phyloP scores from a whole-genome alignment of 2,888 invertebrate genomes.

The Spodoptera picta region DNA sequence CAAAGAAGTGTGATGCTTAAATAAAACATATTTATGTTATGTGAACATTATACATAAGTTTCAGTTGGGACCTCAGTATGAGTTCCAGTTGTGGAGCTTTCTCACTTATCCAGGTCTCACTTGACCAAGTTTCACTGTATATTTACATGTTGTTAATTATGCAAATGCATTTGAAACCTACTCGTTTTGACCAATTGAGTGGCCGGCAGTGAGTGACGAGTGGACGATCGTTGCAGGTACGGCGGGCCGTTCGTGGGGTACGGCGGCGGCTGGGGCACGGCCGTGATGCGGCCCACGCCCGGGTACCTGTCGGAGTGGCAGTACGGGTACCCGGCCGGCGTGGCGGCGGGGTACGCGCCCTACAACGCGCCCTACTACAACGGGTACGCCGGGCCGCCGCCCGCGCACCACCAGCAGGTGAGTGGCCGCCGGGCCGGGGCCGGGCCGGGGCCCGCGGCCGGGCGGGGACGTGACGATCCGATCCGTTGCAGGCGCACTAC shows the following conservation, averaged over 20 bases:
- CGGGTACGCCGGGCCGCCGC: conserved; percentile 82
- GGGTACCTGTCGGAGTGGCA: conserved; percentile 86
- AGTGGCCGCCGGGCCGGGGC: conserved; percentile 79
- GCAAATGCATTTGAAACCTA: no score
- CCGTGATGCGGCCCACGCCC: conserved; percentile 85
- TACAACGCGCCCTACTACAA: conserved; percentile 85
- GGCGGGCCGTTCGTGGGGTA: conserved; percentile 85
- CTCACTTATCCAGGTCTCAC: no score
- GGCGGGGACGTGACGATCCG: conserved; percentile 31
- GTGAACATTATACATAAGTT: no score
- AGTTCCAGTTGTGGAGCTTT: no score
- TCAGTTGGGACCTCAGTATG: no score
- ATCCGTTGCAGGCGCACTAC: conserved; percentile 75
- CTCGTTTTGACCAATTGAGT: no score
- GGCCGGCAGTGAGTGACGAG: not conserved
- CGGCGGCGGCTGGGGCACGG: conserved; percentile 82
- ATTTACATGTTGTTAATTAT: no score
- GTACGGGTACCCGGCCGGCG: conserved; percentile 78
- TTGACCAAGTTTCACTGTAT: no score
- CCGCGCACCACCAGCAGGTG: conserved; percentile 85
- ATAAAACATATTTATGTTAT: no score
- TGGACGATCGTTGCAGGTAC: conserved; percentile 66
- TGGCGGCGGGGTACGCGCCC: conserved; percentile 77
- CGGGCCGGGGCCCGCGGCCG: conserved; percentile 69
- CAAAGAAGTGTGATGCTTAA: no score